phyloP scores from a whole-genome alignment of 2,888 invertebrate genomes.

The Timema podura region DNA sequence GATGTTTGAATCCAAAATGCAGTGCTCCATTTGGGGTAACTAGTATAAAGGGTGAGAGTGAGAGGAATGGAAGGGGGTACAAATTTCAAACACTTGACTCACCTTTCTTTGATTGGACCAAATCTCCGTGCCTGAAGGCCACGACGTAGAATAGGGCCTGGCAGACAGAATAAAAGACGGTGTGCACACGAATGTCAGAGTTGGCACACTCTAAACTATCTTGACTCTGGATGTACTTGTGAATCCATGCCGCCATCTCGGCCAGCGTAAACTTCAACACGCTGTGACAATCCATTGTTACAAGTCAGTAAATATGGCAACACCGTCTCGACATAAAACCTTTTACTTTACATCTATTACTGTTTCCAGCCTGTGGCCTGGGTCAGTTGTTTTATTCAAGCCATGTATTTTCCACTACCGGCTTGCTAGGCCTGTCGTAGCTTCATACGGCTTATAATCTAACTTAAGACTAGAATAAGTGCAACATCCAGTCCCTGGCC shows the following conservation, averaged over 20 bases:
- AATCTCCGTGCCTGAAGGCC: slow-evolving; percentile 81
- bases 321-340: no score
- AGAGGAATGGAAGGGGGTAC: neutral
- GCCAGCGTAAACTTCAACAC: slow-evolving; percentile 61
- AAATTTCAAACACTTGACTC: neutral
- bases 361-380: no score
- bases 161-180: slow-evolving; percentile 87
- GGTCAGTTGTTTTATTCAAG: no score
- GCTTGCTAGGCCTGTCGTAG: no score
- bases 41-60: slow-evolving; percentile 21
- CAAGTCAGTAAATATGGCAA: no score
- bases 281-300: slow-evolving; percentile 46
- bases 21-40: neutral
- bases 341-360: no score
- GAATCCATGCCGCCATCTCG: slow-evolving; percentile 78
- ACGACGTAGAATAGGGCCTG: slow-evolving; percentile 91
- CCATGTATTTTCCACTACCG: no score
- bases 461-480: no score
- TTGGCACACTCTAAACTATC: slow-evolving; percentile 52
- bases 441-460: no score
- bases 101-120: slow-evolving; percentile 59
- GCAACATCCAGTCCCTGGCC: no score
- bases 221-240: slow-evolving; percentile 70
- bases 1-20: no score
- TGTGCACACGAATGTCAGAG: slow-evolving; percentile 66